A percentile compares a stretch with the other conserved stretches of the same genome.
These are phyloP conservation scores for Canis aureus DNA, from an alignment of 2,113 vertebrate species.

Conservation along the genomic window DNA sequence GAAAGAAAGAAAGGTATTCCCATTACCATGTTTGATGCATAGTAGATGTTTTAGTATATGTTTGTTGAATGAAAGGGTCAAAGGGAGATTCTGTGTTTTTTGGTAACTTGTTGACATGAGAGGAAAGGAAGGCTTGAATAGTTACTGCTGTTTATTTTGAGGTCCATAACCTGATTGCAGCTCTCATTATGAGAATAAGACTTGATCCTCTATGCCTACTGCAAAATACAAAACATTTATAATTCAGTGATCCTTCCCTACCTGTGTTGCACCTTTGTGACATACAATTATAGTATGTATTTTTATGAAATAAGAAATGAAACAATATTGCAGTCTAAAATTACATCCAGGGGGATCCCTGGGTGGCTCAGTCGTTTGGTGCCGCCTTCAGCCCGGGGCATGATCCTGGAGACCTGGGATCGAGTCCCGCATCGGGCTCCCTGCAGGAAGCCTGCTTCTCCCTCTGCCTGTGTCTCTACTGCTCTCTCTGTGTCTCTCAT, in stretches of 20 bases:
- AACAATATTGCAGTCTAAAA: slow-evolving; percentile 9
- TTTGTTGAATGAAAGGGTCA: slow-evolving; percentile 31
- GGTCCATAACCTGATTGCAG: background rate
- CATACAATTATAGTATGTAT: background rate
- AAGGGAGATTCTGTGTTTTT: slow-evolving; percentile 14
- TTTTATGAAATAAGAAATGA: slow-evolving; percentile 15
- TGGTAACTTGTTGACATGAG: slow-evolving; percentile 17
- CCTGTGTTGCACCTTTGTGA: slow-evolving; percentile 35
- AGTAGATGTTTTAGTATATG: background rate
- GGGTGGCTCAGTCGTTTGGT: no score
- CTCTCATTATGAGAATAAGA: background rate
- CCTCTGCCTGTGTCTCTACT: no score
- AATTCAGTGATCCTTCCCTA: slow-evolving; percentile 10
- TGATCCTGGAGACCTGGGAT: no score
- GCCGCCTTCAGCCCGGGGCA: no score
- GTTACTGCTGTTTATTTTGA: slow-evolving; percentile 50
- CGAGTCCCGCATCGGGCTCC: no score
- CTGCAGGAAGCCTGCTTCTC: no score
- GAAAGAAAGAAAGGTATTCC: slow-evolving; percentile 23
- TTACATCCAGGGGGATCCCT: background rate
- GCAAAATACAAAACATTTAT: slow-evolving; percentile 27
- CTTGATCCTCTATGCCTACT: slow-evolving; percentile 39
- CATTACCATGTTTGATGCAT: background rate
- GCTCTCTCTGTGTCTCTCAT: no score
- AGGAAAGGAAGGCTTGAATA: slow-evolving; percentile 34